Evolutionary conservation across 2,888 invertebrate species (phyloP).

Genomic region (Parapristionchus giblindavisi): DNA sequence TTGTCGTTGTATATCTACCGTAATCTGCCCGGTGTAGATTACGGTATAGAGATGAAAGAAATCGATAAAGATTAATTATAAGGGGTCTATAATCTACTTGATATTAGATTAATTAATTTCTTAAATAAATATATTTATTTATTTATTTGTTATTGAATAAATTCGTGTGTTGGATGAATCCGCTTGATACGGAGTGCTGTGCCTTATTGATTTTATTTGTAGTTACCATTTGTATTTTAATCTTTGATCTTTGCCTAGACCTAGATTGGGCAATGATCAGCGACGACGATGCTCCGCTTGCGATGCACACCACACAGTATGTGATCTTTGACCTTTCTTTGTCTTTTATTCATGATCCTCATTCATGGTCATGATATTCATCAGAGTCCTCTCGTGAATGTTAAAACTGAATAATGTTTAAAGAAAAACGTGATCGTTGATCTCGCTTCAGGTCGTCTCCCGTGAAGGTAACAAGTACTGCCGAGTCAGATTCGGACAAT

Average conservation of each 20-base stretch:
- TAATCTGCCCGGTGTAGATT: too few species aligned
- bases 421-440: too few species aligned
- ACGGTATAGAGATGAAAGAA: too few species aligned
- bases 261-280: background rate
- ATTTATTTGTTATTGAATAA: background rate
- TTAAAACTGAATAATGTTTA: too few species aligned
- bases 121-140: background rate
- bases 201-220: background rate
- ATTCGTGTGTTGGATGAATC: background rate
- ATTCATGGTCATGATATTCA: too few species aligned
- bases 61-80: too few species aligned
- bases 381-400: too few species aligned
- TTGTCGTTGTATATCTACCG: too few species aligned
- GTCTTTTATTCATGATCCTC: background rate
- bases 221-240: background rate
- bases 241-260: background rate
- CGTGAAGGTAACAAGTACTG: background rate
- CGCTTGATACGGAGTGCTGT: background rate
- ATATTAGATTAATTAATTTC: background rate
- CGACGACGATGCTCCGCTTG: conserved; percentile 27
- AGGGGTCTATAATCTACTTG: too few species aligned
- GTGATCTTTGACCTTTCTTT: too few species aligned
- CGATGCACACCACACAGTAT: background rate
- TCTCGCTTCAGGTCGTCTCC: background rate
- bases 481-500: conserved; percentile 10